Evolutionary conservation across 2,797 vertebrate genomes (phyloP).

Genomic region (Eidolon dupreanum): DNA sequence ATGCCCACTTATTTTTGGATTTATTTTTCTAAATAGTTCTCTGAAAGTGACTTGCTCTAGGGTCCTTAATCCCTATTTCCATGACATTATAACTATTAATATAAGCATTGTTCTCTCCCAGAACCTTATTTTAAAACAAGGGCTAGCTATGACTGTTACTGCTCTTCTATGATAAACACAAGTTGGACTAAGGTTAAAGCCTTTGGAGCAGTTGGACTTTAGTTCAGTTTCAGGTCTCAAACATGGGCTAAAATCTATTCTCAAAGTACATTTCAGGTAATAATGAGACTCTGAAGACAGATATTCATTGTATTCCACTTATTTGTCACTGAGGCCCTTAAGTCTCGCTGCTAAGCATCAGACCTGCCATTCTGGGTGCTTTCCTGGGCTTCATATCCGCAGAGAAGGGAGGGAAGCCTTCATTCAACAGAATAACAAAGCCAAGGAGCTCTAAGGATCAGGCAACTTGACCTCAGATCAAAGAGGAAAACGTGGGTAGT

Average conservation of each 20-base stretch:
- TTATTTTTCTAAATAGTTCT: background rate
- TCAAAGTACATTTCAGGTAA: background rate
- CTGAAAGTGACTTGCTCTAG: background rate
- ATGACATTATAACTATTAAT: background rate
- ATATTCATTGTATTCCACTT: background rate
- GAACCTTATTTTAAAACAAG: background rate
- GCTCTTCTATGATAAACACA: background rate
- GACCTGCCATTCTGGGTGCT: rapidly evolving
- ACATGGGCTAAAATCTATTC: background rate
- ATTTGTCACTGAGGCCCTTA: background rate
- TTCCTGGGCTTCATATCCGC: rapidly evolving
- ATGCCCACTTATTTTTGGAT: background rate
- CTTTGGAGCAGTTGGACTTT: background rate
- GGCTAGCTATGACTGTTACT: background rate
- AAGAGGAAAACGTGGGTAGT: background rate
- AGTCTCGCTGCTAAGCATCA: background rate
- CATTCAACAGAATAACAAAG: background rate
- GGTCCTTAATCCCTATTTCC: background rate
- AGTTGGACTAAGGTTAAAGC: background rate
- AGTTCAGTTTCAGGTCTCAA: background rate
- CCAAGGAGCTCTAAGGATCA: background rate
- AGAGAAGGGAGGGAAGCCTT: background rate
- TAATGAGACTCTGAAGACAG: background rate
- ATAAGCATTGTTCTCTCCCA: background rate
- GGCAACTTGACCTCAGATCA: background rate